Evolutionary conservation across 2,797 vertebrate genomes (phyloP).

Genomic region (Propithecus perrieri): DNA sequence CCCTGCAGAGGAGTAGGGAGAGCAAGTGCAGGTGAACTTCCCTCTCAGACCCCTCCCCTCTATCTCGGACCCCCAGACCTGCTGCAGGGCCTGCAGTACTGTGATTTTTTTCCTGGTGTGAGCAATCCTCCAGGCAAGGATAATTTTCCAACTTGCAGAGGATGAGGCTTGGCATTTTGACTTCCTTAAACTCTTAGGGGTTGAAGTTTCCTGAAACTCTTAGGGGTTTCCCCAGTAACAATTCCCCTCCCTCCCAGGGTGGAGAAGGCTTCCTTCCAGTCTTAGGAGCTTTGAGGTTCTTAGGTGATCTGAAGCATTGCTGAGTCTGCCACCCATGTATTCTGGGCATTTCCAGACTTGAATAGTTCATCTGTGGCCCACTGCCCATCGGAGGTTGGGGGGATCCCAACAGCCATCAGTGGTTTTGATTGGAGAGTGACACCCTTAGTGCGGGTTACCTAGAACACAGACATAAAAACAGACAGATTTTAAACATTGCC

Average conservation of each 20-base stretch:
- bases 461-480: not conserved
- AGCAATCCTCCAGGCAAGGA: conserved; percentile 21
- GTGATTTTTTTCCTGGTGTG: conserved; percentile 23
- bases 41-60: not conserved
- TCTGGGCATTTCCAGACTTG: too few relatives aligned
- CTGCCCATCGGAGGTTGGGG: not conserved
- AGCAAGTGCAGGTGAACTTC: not conserved
- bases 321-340: not conserved
- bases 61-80: not conserved
- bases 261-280: not conserved
- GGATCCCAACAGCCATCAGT: not conserved
- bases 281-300: not conserved
- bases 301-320: not conserved
- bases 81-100: not conserved
- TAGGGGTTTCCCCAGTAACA: not conserved
- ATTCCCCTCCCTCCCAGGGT: not conserved
- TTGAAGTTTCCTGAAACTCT: too few relatives aligned
- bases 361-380: not conserved
- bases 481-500: not conserved
- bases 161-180: not conserved
- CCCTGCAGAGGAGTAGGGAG: not conserved
- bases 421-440: not conserved
- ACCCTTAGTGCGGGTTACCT: not conserved
- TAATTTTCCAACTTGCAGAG: not conserved
- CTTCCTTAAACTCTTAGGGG: not conserved